phyloP scores from a whole-genome alignment of 1,140 invertebrate species.

The Conopomorpha cramerella region DNA sequence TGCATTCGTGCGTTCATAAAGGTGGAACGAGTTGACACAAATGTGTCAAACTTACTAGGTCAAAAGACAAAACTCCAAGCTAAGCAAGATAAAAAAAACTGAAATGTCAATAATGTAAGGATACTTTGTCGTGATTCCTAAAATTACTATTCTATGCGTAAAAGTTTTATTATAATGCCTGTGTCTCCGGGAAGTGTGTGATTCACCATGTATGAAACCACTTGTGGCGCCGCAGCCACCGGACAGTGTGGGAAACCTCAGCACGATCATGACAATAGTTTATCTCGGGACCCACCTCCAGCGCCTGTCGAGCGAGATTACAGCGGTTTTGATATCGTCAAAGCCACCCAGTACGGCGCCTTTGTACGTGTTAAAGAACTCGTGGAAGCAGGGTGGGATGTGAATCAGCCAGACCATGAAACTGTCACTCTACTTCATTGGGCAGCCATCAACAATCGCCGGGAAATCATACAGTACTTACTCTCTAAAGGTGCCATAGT shows the following conservation, averaged over 20 bases:
- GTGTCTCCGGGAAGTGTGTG: slow-evolving; percentile 3
- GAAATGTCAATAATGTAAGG: no score
- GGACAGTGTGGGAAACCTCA: slow-evolving; percentile 45
- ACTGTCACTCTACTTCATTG: slow-evolving; percentile 97
- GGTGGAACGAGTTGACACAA: no score
- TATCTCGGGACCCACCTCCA: slow-evolving; percentile 61
- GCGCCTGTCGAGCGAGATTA: slow-evolving; percentile 72
- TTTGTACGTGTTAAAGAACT: slow-evolving; percentile 82
- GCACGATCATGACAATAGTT: slow-evolving; percentile 24
- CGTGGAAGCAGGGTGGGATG: slow-evolving; percentile 86
- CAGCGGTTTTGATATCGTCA: slow-evolving; percentile 89
- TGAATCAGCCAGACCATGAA: slow-evolving; percentile 87
- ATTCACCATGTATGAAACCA: slow-evolving; percentile 65
- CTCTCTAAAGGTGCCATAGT: slow-evolving; percentile 88
- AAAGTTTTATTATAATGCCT: slow-evolving; percentile 7
- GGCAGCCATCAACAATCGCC: slow-evolving; percentile 97
- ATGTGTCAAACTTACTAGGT: no score
- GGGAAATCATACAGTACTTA: slow-evolving; percentile 89
- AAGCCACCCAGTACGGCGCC: slow-evolving; percentile 93
- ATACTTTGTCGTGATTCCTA: no score
- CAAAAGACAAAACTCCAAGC: no score
- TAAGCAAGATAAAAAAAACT: no score
- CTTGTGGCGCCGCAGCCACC: slow-evolving; percentile 64
- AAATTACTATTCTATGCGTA: no score
- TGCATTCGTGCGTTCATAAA: no score